Base-by-base conservation (phyloP, 2,113 vertebrate genomes). In the Apaloderma vittatum region DNA sequence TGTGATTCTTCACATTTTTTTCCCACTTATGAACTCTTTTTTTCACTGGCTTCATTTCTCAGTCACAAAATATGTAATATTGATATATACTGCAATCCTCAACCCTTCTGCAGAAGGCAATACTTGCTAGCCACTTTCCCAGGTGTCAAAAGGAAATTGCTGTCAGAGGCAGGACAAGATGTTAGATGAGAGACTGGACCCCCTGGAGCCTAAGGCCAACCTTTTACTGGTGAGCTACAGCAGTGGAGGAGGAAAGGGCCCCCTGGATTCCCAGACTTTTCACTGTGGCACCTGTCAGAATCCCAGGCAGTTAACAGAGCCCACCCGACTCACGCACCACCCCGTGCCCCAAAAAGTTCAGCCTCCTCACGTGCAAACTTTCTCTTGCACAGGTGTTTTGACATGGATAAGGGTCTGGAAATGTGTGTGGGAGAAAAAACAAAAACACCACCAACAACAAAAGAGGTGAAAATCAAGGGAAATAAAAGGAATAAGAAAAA, bases 251-350 rank as follows among this genome's bases (percentile, higher is more conserved):
- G 73, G 27, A 40, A 82, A 37, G 32, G 21, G 27, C 0, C 58
- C 43, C 62, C 75, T 32, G 36, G 17, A 46, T 26, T 75, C 65
- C 57, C 37, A 63, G 74, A 48, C 30, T n/a, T 17, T 27, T 10
- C 37, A 10, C 2, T 6, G 30, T 0, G 23, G 59, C 51, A 71
- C 61, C 63, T 15, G 0, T 9, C 32, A 32, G 37, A 48, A 61
- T 34, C 20, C 8, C 9, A 8, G 8, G 24, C 26, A 57, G 67
- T 0, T 27, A 36, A n/a, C 0, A 2, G 21, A 54, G 48, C 27
- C 49, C 2, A 0, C 23, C 19, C 0, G 0, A 27, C 43, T 13
- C 43, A 14, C 0, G 1, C 10, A 29, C 22, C 2, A 1, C 43
- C 1, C 34, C 1, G 7, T 1, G 0, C n/a, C 15, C 0, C 1